Evolutionary conservation across 2,113 vertebrate species (phyloP), one percentile per base, ranked within the genome.

Genomic region (Lethenteron reissneri): DNA sequence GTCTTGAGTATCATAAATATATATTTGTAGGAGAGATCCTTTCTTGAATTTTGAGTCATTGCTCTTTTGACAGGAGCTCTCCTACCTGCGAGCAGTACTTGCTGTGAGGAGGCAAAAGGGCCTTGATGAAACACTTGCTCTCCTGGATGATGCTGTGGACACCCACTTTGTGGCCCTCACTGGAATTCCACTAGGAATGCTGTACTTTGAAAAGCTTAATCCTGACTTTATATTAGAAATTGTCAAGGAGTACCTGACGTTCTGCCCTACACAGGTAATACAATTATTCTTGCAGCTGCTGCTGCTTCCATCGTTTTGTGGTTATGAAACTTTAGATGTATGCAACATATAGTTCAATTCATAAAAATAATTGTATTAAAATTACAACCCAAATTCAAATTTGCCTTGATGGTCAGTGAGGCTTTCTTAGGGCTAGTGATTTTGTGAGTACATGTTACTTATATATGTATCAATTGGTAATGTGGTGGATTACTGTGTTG

Each of bases 211-310:
- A 79, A 92, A 83, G 73, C 82, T 97, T 77, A 97, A 99, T 77
- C 88, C 94, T 17, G 90, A 97, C 79, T 97, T 99, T 79, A 81
- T 99, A 71, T 76, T 97, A 70, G 88, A 96, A 79, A 85, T 96
- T 69, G 78, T 87, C 76, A 90, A 76, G 75, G 87, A 87, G 69
- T 97, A 89, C 80, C 82, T 96, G 71, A 82, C 79, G 13, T 82
- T 97, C 75, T 95, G 86, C 76, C 89, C 91, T 72, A 75, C 84
- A 60, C 85, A 90, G 85, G 94, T 95, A 76, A 3, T 58, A 78
- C 73, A 79, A 80, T 56, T 41, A 41, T 41, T 41, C 41, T 41
- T 41, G 41, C 2, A 10, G 13, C 10, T 1, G 57, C 56, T 9
- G 17, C 9, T 9, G 21, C 9, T 12, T 58, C 56, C 25, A 41